phyloP scores from a whole-genome alignment of 1,140 invertebrate species.

The Pseudomyrmex cubaensis region DNA sequence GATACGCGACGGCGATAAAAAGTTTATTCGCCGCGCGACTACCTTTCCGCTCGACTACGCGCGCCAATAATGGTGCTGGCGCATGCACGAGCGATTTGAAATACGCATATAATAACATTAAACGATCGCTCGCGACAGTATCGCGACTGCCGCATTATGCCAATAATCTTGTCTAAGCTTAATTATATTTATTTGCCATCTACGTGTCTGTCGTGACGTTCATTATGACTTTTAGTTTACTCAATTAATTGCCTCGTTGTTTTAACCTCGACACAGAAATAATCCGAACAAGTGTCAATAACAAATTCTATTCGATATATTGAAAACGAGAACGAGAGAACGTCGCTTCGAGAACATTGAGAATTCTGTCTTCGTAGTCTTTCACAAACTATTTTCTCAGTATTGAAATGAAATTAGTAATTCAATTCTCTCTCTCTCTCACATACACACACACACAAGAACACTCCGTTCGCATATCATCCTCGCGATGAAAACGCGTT shows the following conservation, averaged over 20 bases:
- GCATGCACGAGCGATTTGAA: constrained; percentile 41
- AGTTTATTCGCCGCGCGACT: constrained; percentile 34
- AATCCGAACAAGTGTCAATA: constrained; percentile 27
- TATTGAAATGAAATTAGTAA: neutral
- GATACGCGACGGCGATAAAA: constrained; percentile 50
- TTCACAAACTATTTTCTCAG: too few species aligned
- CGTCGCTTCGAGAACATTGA: neutral
- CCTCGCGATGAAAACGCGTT: constrained; percentile 15
- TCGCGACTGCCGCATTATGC: constrained; percentile 6
- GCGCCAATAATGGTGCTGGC: constrained; percentile 34
- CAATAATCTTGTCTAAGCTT: constrained; percentile 12
- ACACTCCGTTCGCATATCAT: constrained; percentile 29
- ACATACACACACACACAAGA: too few species aligned
- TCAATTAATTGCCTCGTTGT: constrained; percentile 23
- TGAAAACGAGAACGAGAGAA: too few species aligned
- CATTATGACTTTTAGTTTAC: neutral
- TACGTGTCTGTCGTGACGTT: neutral
- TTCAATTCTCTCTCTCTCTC: too few species aligned
- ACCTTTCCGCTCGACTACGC: constrained; percentile 56
- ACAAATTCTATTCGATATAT: neutral
- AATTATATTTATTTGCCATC: neutral
- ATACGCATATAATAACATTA: constrained; percentile 32
- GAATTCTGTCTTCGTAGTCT: too few species aligned
- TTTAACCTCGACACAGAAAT: constrained; percentile 43
- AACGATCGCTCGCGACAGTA: neutral